Evolutionary conservation across 2,888 invertebrate species (phyloP).

Genomic region (Allophyes oxyacanthae): DNA sequence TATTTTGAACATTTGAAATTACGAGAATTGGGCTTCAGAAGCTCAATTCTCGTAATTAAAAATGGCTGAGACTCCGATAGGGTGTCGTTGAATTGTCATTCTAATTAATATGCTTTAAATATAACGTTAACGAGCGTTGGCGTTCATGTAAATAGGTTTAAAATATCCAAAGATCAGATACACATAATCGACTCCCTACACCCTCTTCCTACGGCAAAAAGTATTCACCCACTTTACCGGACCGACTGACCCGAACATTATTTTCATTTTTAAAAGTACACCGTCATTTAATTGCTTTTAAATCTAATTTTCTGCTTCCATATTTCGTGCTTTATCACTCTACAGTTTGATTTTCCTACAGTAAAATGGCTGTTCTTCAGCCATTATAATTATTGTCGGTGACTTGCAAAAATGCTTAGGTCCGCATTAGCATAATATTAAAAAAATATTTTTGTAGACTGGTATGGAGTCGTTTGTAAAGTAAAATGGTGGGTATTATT

Average conservation of each 20-base stretch:
- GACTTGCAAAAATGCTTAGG: constrained; percentile 67
- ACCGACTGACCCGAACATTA: constrained; percentile 39
- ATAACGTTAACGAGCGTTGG: too few species aligned
- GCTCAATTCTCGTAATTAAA: too few species aligned
- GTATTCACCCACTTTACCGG: constrained; percentile 24
- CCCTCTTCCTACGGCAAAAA: constrained; percentile 21
- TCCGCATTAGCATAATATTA: constrained; percentile 15
- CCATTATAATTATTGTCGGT: constrained; percentile 67
- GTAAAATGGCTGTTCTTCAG: constrained; percentile 64
- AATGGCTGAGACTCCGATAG: too few species aligned
- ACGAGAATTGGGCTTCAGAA: too few species aligned
- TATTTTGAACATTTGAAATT: too few species aligned
- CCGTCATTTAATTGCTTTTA: constrained; percentile 65
- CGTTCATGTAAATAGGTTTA: too few species aligned
- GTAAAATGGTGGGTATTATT: too few species aligned
- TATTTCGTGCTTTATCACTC: constrained; percentile 75
- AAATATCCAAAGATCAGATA: neutral
- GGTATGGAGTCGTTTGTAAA: too few species aligned
- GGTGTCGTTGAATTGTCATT: too few species aligned
- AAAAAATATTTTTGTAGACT: too few species aligned
- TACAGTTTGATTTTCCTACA: constrained; percentile 71
- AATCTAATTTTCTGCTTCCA: constrained; percentile 62
- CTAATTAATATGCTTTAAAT: too few species aligned
- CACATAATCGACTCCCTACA: constrained; percentile 9
- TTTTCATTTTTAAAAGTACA: constrained; percentile 59